Evolutionary conservation across 2,113 vertebrate genomes (phyloP).

Genomic region (Empidonax traillii): DNA sequence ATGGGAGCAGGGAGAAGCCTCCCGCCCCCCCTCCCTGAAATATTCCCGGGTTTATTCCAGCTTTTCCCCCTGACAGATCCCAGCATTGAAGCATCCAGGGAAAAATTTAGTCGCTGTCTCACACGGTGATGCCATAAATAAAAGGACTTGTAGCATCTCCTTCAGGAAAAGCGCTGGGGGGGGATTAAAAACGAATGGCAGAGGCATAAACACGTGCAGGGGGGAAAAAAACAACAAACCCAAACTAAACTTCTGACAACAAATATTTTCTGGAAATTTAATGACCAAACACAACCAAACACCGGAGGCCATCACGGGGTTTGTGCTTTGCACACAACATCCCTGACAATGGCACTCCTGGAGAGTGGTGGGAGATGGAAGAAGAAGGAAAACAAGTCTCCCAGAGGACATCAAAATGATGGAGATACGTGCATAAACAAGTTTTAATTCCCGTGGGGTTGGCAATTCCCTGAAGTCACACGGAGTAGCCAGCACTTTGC

Average conservation of each 20-base stretch:
- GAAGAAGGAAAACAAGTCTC: accelerated
- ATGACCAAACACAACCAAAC: neutral
- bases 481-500: accelerated
- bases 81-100: accelerated
- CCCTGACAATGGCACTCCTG: accelerated
- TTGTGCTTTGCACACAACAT: accelerated
- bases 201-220: accelerated
- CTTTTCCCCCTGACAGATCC: neutral
- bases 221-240: accelerated
- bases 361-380: neutral
- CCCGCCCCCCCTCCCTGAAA: neutral
- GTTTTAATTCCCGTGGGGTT: neutral
- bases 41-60: accelerated
- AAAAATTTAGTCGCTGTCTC: accelerated
- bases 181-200: neutral
- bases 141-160: neutral
- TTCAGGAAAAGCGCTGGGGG: accelerated
- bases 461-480: neutral
- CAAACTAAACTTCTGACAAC: accelerated
- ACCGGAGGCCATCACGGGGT: neutral
- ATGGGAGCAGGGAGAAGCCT: neutral
- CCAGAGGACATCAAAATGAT: accelerated
- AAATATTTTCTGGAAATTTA: neutral
- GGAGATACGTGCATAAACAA: accelerated
- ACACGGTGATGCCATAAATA: neutral